Conservation (phyloP, 2,113 vertebrate genomes). For the Gopherus evgoodei region DNA sequence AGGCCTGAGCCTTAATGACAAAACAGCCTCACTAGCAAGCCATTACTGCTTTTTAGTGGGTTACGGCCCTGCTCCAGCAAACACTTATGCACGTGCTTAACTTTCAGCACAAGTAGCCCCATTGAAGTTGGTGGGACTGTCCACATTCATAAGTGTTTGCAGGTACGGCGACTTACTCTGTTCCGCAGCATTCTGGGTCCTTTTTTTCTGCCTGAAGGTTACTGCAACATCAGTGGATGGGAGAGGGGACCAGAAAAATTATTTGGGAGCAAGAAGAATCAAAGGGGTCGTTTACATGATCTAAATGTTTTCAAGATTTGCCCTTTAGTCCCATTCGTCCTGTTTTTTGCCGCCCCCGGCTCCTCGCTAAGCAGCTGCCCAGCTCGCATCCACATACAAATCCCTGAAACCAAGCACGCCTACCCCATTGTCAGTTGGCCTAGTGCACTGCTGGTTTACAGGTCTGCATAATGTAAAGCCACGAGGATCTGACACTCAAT, state of each 20-base stretch:
- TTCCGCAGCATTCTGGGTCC: neutral
- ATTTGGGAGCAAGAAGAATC: neutral
- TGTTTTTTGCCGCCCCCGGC: neutral
- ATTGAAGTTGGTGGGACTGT: no score
- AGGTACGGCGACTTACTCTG: neutral
- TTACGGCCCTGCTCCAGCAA: neutral
- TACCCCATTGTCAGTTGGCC: neutral
- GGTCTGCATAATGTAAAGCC: neutral
- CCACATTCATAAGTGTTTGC: no score
- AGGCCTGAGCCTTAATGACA: no score
- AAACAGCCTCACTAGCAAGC: neutral
- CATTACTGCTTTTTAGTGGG: neutral
- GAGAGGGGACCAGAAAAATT: neutral
- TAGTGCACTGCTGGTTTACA: neutral
- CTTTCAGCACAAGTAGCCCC: no score
- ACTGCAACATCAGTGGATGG: neutral
- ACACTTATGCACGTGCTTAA: neutral
- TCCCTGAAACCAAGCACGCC: neutral
- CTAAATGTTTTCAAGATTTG: no score
- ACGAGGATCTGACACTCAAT: neutral
- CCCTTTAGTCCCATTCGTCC: no score
- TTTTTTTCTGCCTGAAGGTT: neutral
- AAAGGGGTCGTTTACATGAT: neutral
- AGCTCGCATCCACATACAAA: neutral
- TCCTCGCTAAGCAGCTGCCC: neutral